Evolutionary conservation across 2,888 invertebrate genomes (phyloP).

Genomic region (Euzophera pinguis): DNA sequence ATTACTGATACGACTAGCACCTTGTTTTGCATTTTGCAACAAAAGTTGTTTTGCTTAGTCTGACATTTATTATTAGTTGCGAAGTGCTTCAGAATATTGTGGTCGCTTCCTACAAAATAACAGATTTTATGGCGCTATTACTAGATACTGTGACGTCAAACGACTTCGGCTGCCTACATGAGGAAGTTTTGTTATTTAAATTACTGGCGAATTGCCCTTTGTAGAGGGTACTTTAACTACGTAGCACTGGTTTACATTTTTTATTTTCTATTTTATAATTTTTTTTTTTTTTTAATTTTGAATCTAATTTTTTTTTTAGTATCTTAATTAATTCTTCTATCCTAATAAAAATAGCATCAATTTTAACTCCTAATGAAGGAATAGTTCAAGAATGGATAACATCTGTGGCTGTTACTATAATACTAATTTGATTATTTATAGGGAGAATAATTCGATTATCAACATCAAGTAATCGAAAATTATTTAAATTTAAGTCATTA

Average conservation of each 20-base stretch:
- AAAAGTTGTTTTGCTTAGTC: background rate
- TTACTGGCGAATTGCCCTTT: slow-evolving; percentile 21
- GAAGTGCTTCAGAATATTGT: background rate
- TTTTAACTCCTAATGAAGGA: slow-evolving; percentile 81
- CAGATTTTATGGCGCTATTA: slow-evolving; percentile 8
- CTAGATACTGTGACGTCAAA: slow-evolving; percentile 16
- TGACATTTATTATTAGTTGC: slow-evolving; percentile 3
- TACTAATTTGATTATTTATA: slow-evolving; percentile 81
- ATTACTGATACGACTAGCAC: no score
- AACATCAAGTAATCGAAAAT: slow-evolving; percentile 82
- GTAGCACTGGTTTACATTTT: background rate
- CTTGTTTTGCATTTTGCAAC: background rate
- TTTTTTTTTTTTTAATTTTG: no score
- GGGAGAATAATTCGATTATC: slow-evolving; percentile 82
- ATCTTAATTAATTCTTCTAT: no score
- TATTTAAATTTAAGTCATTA: slow-evolving; percentile 50
- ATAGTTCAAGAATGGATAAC: slow-evolving; percentile 85
- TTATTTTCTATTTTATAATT: no score
- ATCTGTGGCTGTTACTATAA: slow-evolving; percentile 81
- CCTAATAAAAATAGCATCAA: no score
- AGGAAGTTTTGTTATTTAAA: slow-evolving; percentile 14
- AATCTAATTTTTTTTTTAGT: no score
- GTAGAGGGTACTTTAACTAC: slow-evolving; percentile 14
- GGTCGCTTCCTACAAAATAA: slow-evolving; percentile 8
- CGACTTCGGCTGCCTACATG: background rate